These are phyloP conservation scores for Caerostris darwini DNA, from an alignment of 1,140 invertebrate species.

Conservation along the genomic window DNA sequence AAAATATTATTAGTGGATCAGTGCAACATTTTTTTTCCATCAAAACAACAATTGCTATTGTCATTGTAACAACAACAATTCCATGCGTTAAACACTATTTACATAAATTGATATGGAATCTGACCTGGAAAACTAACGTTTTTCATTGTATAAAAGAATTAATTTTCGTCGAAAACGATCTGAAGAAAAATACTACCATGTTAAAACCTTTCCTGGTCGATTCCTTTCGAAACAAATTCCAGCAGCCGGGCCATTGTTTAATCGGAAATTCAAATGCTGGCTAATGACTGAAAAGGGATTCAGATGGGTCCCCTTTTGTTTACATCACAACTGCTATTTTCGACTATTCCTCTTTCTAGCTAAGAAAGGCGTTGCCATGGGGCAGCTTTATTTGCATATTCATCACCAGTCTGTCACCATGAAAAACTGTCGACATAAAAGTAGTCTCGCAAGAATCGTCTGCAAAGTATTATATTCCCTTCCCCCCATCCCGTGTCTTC, in stretches of 20 bases:
- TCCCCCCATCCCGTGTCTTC: no score
- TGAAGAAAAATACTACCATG: not conserved
- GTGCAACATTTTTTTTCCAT: not conserved
- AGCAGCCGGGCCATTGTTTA: constrained; percentile 10
- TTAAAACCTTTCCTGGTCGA: not conserved
- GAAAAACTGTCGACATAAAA: constrained; percentile 37
- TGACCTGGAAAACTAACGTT: no score
- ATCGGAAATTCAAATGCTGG: constrained; percentile 57
- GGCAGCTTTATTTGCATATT: constrained; percentile 70
- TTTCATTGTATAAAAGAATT: constrained; percentile 15
- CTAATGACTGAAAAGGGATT: constrained; percentile 58
- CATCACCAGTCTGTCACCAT: constrained; percentile 57
- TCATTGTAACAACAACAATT: not conserved
- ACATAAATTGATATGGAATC: not conserved
- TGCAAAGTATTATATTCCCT: constrained; percentile 33
- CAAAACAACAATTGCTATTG: not conserved
- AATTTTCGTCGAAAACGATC: not conserved
- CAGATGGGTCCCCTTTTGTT: not conserved
- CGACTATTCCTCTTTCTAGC: constrained; percentile 2
- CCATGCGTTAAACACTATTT: not conserved
- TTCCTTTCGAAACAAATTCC: not conserved
- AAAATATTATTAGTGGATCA: no score
- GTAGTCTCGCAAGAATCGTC: not conserved
- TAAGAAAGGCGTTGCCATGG: constrained; percentile 53
- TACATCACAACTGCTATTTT: constrained; percentile 47